A percentile compares a stretch with the other conserved stretches of the same genome.
Evolutionary conservation across 2,888 invertebrate species (phyloP).

Genomic region (Catocala nupta): DNA sequence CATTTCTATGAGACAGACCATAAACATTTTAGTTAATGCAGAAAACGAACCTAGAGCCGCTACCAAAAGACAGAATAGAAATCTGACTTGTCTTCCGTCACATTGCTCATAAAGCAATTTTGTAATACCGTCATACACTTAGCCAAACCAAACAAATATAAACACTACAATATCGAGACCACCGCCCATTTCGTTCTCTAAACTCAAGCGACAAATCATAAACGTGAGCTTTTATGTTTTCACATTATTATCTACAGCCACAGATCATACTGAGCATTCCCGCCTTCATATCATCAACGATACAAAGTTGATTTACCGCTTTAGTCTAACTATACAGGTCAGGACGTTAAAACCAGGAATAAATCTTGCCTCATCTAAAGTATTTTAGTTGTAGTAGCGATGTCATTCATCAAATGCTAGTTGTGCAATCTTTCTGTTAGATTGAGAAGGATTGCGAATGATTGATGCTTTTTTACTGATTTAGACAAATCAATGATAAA

Average conservation of each 20-base stretch:
- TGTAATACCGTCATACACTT: no score
- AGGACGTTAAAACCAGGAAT: conserved; percentile 29
- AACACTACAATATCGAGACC: background rate
- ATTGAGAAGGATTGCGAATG: background rate
- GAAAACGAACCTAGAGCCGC: no score
- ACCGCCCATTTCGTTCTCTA: conserved; percentile 1
- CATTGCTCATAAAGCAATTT: no score
- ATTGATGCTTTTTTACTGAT: no score
- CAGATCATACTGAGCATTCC: conserved; percentile 22
- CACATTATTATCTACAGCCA: conserved; percentile 21
- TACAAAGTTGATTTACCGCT: conserved; percentile 40
- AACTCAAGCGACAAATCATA: conserved; percentile 17
- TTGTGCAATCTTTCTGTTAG: conserved; percentile 8
- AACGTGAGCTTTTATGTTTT: conserved; percentile 24
- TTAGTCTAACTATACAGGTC: conserved; percentile 18
- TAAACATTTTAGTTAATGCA: no score
- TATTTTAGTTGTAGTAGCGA: conserved; percentile 23
- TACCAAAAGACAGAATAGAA: no score
- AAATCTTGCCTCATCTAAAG: conserved; percentile 25
- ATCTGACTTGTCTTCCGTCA: no score
- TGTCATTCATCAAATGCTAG: conserved; percentile 27
- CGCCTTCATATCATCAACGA: conserved; percentile 20
- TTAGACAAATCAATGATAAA: no score
- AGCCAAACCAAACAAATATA: background rate
- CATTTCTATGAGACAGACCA: no score